Base-by-base conservation (phyloP, 2,888 invertebrate genomes). In the Galerucella nymphaeae region DNA sequence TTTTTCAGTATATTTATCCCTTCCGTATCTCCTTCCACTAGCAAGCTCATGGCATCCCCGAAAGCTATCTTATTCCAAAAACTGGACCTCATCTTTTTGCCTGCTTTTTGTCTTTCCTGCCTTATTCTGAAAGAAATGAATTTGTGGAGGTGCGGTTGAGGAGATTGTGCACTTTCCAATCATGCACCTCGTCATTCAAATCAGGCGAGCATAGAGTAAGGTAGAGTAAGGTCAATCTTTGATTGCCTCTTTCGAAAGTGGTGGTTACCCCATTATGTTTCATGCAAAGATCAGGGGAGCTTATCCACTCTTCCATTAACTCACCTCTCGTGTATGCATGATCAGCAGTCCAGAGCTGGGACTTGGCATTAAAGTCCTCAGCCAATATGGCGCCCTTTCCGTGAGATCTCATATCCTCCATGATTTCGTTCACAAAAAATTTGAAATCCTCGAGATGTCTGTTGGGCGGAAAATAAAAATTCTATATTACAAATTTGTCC, bases 121-220 rank as follows among this genome's bases (percentile, higher is more conserved):
- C 55, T 57, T 11, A 57, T 57, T 1, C 55, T 9, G 5, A 57
- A 57, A 2, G 18, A 20, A 2, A 57, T 57, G 13, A 3, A 13
- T 20, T 57, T 57, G 20, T 57, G 55, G 55, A 57, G 55, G 13
- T 20, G 20, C 2, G n/a, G n/a, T n/a, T n/a, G n/a, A n/a, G 20
- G 55, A 23, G 55, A 57, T 57, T 20, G 3, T 57, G 55, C 1
- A 57, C 55, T 57, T 57, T 57, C 55, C 55, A 57, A 13, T 57
- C 55, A 13, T 20, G 11, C 55, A 57, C 55, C 13, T 57, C n/a
- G n/a, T n/a, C n/a, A n/a, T n/a, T n/a, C n/a, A n/a, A n/a, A n/a
- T n/a, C n/a, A n/a, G n/a, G n/a, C n/a, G n/a, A n/a, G n/a, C n/a
- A n/a, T n/a, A n/a, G n/a, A n/a, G n/a, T n/a, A n/a, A n/a, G n/a